Base-by-base conservation (phyloP, 2,797 vertebrate genomes). In the Eulemur albifrons region DNA sequence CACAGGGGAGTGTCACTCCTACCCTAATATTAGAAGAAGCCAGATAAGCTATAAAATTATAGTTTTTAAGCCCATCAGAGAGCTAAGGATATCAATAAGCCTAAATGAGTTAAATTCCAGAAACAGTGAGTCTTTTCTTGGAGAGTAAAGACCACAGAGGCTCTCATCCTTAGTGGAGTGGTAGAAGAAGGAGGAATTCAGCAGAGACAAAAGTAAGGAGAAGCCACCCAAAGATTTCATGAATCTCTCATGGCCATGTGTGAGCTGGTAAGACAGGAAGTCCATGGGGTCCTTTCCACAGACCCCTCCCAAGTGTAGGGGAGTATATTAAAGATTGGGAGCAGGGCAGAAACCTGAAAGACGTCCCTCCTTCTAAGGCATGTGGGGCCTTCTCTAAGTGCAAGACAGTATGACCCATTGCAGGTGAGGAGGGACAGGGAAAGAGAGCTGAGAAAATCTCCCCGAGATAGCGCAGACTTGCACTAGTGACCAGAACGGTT, bases 91-190 rank as follows among this genome's bases (percentile, higher is more conserved):
- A 65, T 91, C 90, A 87, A 82, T 83, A 83, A 89, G 20, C 40
- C 65, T 76, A 80, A 92, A 86, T 67, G 52, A 96, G 93, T 84
- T 90, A 88, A 88, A 73, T 95, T 84, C n/a, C 61, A 81, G 76
- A 86, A 90, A 92, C 63, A 76, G 35, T 14, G 73, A 91, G 80
- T 48, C 35, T 59, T 80, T 92, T 38, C 69, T 52, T 73, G 40
- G n/a, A 50, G 11, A 88, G 17, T 4, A 73, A 32, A 87, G 38
- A 76, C 17, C 73, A 67, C 30, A 81, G 40, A 40, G 38, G 12
- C 59, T 89, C 38, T 73, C 35, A 32, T 54, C 3, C 23, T 91
- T 38, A 84, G 54, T 85, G 38, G n/a, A 70, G 32, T 5, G 9
- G 84, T 40, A 32, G 32, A 27, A 91, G 43, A 67, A 35, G 27